Percentiles rank a stretch among this genome's conserved stretches.
Conservation (phyloP, 2,797 vertebrate species). For the Mycteria americana region DNA sequence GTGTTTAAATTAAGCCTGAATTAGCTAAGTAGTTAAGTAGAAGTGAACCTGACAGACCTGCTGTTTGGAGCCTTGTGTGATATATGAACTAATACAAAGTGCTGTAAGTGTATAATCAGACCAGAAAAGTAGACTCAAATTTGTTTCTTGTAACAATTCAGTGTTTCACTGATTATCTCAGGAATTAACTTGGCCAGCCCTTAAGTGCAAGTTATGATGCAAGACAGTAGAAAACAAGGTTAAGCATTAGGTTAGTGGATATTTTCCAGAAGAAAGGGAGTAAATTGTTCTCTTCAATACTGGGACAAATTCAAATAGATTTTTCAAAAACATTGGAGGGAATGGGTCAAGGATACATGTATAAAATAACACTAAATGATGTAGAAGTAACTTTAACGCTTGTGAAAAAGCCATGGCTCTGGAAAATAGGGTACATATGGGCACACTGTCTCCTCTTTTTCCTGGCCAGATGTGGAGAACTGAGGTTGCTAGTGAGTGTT, state of each 20-base stretch:
- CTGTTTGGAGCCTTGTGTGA: neutral
- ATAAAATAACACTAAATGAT: neutral
- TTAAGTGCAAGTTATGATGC: neutral
- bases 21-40: neutral
- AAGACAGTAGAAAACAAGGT: neutral
- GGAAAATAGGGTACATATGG: neutral
- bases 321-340: neutral
- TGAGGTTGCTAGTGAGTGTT: neutral
- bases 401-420: neutral
- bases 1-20: neutral
- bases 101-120: neutral
- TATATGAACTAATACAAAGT: neutral
- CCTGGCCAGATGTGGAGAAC: slow-evolving; percentile 20
- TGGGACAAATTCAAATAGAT: neutral
- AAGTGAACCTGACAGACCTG: neutral
- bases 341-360: neutral
- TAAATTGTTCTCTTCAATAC: neutral
- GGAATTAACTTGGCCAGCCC: neutral
- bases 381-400: neutral
- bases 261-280: neutral
- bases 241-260: neutral
- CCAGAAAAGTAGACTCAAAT: neutral
- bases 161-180: neutral
- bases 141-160: neutral
- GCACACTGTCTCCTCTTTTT: neutral